Base-by-base conservation (phyloP, 2,797 vertebrate genomes). In the Acipenser transmontanus region DNA sequence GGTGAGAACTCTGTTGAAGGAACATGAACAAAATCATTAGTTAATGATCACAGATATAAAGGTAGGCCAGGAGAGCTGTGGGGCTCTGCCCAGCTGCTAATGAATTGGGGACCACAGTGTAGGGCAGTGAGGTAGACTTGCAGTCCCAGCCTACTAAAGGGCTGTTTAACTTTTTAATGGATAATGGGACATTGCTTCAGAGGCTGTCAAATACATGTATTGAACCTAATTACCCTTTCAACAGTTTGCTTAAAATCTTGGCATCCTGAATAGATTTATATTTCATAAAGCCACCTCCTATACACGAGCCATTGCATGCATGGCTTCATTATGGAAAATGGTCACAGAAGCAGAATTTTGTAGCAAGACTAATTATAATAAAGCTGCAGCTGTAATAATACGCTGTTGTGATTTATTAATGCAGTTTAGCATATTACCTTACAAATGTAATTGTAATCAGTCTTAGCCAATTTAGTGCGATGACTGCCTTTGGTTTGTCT, bases 381-480 rank as follows among this genome's bases (percentile, higher is more conserved):
- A 78, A 86, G 82, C 81, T 81, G 59, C 76, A 83, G 80, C 81
- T 87, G 82, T 82, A 87, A 77, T 89, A 90, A 93, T 84, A 84
- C 88, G 77, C 65, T 69, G 84, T 79, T 78, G 77, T 94, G 86
- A 91, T 93, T 93, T 94, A 93, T 93, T 93, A 85, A 91, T 90
- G 73, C 80, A 83, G 79, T 85, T 91, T 92, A 88, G 79, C 82
- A 86, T 88, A 85, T 86, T 82, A 84, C 82, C 82, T 87, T 81
- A 85, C 79, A 80, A 78, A 81, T 88, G 82, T 85, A 91, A 79
- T 91, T 89, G 88, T 90, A 89, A 93, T 95, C 89, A 85, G 88
- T 81, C 77, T 86, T 78, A 81, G 82, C 70, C 75, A 85, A 77
- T 82, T 79, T 80, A 72, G 82, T 84, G 83, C 84, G 82, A 78